A percentile compares a stretch with the other conserved stretches of the same genome.
Conservation (phyloP, 2,888 invertebrate species). For the Oscheius sp. region DNA sequence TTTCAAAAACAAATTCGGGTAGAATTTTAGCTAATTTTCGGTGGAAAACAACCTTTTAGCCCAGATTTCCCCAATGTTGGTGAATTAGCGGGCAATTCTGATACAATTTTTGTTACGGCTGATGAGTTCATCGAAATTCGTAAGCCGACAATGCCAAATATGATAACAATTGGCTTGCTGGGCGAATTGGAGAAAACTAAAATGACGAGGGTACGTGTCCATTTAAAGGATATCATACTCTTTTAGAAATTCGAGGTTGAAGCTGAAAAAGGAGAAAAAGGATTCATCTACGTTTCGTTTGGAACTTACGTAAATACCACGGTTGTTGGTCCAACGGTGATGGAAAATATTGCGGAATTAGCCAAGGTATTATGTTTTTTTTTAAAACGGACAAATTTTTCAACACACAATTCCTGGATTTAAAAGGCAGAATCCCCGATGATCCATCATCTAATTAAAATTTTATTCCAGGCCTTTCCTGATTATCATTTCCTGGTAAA, state of each 20-base stretch:
- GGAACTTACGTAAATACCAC: constrained; percentile 60
- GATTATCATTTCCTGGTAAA: constrained; percentile 61
- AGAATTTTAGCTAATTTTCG: neutral
- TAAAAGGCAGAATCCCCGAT: too few species aligned
- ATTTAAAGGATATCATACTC: neutral
- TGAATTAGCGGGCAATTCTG: constrained; percentile 46
- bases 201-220: constrained; percentile 40
- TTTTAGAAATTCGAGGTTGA: neutral
- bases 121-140: constrained; percentile 62
- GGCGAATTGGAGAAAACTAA: constrained; percentile 55
- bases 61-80: constrained; percentile 53
- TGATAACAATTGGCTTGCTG: constrained; percentile 59
- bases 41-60: constrained; percentile 37
- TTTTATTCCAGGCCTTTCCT: constrained; percentile 38
- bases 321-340: constrained; percentile 41
- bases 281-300: constrained; percentile 56
- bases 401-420: too few species aligned
- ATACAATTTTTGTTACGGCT: constrained; percentile 57
- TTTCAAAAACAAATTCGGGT: constrained; percentile 35
- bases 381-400: neutral
- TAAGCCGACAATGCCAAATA: constrained; percentile 52
- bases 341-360: constrained; percentile 50
- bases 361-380: neutral
- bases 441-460: neutral
- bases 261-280: constrained; percentile 17